Base-by-base conservation (phyloP, 2,113 vertebrate species). In the Penelope pileata region DNA sequence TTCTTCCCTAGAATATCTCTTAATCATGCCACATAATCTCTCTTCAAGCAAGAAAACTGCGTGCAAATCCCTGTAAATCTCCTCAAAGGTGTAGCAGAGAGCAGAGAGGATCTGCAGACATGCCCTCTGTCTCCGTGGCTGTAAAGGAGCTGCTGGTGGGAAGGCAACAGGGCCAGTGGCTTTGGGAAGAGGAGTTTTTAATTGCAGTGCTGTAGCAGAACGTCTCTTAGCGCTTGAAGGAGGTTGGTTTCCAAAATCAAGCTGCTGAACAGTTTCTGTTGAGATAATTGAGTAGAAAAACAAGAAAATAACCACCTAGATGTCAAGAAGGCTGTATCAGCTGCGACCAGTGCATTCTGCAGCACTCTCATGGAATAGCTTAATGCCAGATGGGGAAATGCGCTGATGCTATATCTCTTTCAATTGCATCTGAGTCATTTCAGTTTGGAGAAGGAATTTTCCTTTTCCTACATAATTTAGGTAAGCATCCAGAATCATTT, bases 41-140 rank as follows among this genome's bases (percentile, higher is more conserved):
- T 91, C 64, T 87, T 68, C 81, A 90, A 90, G 83, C 0, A 2
- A 91, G 85, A 92, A 94, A 94, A 95, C 87, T 60, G 45, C 0
- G 7, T 80, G 76, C 86, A 94, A 94, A 94, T 96, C 93, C 90
- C 58, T 84, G 56, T 73, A 90, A 86, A 93, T 94, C 90, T 94
- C 58, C 92, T 92, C 72, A 72, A 48, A 91, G 81, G 43, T 82
- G 72, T n/a, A 62, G 78, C 21, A 22, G 53, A 83, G 53, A 90
- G 76, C 67, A 91, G 83, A 56, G 54, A 66, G 53, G 67, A 42
- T 75, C 56, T 81, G 59, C 34, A 75, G 89, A 48, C 0, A 0
- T 66, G 26, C 24, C 14, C 36, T 67, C 45, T 24, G 11, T 63
- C 53, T 73, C 62, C 58, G 68, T 63, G 68, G 51, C 45, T 90